Percentiles rank a stretch among this genome's conserved stretches.
Evolutionary conservation across 1,140 invertebrate species (phyloP).

Genomic region (Lepidurus arcticus): DNA sequence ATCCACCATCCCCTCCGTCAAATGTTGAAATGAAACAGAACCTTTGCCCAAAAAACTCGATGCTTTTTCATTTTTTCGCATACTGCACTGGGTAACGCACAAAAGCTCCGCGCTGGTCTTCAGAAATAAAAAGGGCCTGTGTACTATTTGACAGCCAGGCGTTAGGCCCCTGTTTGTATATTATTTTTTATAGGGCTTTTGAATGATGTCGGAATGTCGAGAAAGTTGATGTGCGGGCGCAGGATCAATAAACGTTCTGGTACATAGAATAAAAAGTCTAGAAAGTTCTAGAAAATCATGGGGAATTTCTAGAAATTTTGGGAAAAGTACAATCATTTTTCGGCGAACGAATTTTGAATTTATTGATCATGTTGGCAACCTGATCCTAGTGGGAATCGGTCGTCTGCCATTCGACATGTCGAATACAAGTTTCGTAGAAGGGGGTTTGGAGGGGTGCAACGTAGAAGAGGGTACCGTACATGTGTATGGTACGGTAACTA

Average conservation of each 20-base stretch:
- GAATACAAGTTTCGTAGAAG: no score
- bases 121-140: no score
- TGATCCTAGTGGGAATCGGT: no score
- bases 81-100: neutral
- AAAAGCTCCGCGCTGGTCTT: no score
- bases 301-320: no score
- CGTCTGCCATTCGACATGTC: no score
- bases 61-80: neutral
- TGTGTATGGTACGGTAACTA: neutral
- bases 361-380: no score
- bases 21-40: slow-evolving; percentile 2
- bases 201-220: no score
- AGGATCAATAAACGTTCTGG: neutral
- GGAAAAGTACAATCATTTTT: no score
- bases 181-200: neutral
- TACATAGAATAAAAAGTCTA: neutral
- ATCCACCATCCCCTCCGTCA: neutral
- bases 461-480: no score
- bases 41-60: neutral
- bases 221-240: slow-evolving; percentile 3
- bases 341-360: no score
- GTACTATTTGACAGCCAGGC: slow-evolving; percentile 9
- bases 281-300: neutral
- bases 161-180: neutral
- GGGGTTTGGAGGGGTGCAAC: no score